phyloP scores from a whole-genome alignment of 2,797 vertebrate species.

The Semaprochilodus insignis region DNA sequence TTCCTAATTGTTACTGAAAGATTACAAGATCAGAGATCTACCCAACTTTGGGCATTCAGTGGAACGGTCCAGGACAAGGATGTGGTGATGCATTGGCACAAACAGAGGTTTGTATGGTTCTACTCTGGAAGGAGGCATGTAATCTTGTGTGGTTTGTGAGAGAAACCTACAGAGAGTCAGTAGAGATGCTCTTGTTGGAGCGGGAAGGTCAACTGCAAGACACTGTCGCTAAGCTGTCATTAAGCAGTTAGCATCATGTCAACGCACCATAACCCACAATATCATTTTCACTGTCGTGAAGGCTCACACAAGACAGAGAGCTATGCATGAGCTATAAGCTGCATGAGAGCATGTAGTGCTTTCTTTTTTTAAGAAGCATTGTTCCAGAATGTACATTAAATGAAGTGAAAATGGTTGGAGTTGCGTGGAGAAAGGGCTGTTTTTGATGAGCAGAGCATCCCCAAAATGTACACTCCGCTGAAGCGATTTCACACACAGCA shows the following conservation, averaged over 20 bases:
- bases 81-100: conserved; percentile 17
- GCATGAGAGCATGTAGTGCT: conserved; percentile 14
- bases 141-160: background rate
- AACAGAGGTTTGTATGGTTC: background rate
- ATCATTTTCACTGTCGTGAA: conserved; percentile 48
- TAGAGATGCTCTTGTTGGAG: background rate
- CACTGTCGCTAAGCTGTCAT: conserved; percentile 23
- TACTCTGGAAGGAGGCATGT: background rate
- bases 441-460: conserved; percentile 58
- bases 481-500: conserved; percentile 76
- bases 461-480: conserved; percentile 56
- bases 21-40: background rate
- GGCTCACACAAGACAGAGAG: conserved; percentile 31
- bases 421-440: conserved; percentile 40
- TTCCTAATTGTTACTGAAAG: no score
- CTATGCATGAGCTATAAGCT: conserved; percentile 30
- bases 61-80: conserved; percentile 16
- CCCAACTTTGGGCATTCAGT: conserved; percentile 8
- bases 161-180: background rate
- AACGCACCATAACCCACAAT: conserved; percentile 28
- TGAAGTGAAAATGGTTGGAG: conserved; percentile 45
- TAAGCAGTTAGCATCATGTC: conserved; percentile 16
- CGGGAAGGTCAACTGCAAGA: conserved; percentile 18
- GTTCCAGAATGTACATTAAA: conserved; percentile 52
- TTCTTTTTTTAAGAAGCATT: conserved; percentile 28